Evolutionary conservation across 2,113 vertebrate species (phyloP), one percentile per base, ranked within the genome.

Genomic region (Nycticorax nycticorax): DNA sequence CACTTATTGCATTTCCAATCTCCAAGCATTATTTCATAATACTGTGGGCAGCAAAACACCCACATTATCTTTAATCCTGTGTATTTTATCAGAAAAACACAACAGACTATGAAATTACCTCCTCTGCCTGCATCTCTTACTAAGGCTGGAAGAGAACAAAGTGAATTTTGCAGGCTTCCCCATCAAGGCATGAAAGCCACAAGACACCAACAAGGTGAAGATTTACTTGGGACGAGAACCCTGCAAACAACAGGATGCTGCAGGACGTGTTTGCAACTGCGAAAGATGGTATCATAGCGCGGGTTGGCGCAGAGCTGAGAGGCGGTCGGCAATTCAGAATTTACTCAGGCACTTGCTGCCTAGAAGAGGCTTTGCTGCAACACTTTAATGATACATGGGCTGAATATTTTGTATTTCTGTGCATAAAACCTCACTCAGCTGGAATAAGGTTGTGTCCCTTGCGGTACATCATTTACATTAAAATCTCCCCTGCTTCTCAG

Each of bases 381-480:
- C 53, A 19, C 37, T 93, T 87, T 16, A 67, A 79, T 33, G 87
- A 77, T 88, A 92, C 16, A 85, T 9, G 59, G 78, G 47, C 45
- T 76, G 81, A 77, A 91, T 81, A 82, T 86, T 95, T 88, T 87
- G n/a, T 48, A 30, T 92, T 94, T 97, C 52, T 78, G 17, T 43
- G 57, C 72, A 64, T 53, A 82, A 96, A 96, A 74, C 62, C 87
- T 69, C 76, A 52, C n/a, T 94, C 78, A 85, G 71, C 33, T n/a
- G 9, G 63, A 97, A 97, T 72, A 89, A 96, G 96, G 96, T 81
- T 95, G 80, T 18, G 35, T 95, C 96, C 95, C 97, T 91, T 62
- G 89, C 0, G 96, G 83, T 56, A 75, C 56, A 69, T 95, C 37
- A 85, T 92, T 97, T 95, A 96, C 92, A 93, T 97, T 83, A 92